Evolutionary conservation across 2,888 invertebrate species (phyloP).

Genomic region (Pristionchus arcanus): DNA sequence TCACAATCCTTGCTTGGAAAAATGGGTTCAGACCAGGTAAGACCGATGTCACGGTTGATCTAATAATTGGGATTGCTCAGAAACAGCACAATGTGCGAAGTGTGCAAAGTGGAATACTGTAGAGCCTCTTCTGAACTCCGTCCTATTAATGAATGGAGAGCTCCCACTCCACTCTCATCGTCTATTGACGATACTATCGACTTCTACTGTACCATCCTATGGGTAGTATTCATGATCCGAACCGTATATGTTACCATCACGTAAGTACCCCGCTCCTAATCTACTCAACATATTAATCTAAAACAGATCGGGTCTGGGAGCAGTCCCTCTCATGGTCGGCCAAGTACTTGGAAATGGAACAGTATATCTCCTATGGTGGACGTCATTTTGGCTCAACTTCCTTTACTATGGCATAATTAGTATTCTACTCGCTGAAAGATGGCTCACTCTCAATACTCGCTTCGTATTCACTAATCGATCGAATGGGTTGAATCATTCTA

Average conservation of each 20-base stretch:
- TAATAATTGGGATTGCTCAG: not conserved
- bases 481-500: not conserved
- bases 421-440: constrained; percentile 61
- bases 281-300: not conserved
- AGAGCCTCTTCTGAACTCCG: constrained; percentile 36
- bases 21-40: constrained; percentile 63
- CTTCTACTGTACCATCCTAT: constrained; percentile 64
- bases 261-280: not conserved
- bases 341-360: constrained; percentile 48
- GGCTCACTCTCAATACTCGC: constrained; percentile 65
- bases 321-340: constrained; percentile 34
- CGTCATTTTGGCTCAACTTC: constrained; percentile 68
- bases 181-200: constrained; percentile 61
- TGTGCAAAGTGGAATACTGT: constrained; percentile 57
- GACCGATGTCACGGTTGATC: not conserved
- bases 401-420: constrained; percentile 66
- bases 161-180: constrained; percentile 63
- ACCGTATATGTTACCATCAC: constrained; percentile 49
- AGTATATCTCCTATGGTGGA: constrained; percentile 57
- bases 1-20: constrained; percentile 63
- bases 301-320: constrained; percentile 15
- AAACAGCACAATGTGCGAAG: constrained; percentile 53
- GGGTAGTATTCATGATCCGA: constrained; percentile 63
- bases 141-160: constrained; percentile 55
- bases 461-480: constrained; percentile 47